Conservation (phyloP, 2,797 vertebrate species). For the Sebastes paucispinis region DNA sequence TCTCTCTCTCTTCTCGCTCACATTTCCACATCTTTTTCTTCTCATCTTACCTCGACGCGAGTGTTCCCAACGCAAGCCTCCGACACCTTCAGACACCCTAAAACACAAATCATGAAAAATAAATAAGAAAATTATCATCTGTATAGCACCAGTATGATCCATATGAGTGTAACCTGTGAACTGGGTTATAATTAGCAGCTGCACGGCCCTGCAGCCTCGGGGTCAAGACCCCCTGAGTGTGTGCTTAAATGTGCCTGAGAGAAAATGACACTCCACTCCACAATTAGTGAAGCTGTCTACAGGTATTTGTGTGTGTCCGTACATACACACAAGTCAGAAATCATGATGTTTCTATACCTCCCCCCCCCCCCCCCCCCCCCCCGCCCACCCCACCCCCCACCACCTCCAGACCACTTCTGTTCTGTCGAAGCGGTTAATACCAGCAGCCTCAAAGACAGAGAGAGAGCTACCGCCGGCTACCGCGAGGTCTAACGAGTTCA, state of each 20-base stretch:
- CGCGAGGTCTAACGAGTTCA: no score
- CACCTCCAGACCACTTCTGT: no score
- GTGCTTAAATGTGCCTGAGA: constrained; percentile 1
- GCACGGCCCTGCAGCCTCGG: constrained; percentile 15
- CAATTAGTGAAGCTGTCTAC: constrained; percentile 1
- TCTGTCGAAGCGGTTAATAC: no score
- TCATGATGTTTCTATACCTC: constrained; percentile 24
- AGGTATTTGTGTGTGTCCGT: not conserved
- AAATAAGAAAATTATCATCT: constrained; percentile 20
- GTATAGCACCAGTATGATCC: constrained; percentile 4
- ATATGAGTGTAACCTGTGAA: constrained; percentile 30
- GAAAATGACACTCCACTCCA: constrained; percentile 5
- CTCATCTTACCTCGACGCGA: constrained; percentile 54
- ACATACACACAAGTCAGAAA: constrained; percentile 2
- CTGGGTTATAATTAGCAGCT: constrained; percentile 47
- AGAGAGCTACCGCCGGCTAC: no score
- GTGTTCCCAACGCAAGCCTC: not conserved
- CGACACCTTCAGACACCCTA: constrained; percentile 29
- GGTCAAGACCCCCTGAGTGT: constrained; percentile 42
- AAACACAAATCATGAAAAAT: constrained; percentile 19
- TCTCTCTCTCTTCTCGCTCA: not conserved
- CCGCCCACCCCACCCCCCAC: no score
- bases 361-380: no score
- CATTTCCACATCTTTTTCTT: constrained; percentile 51
- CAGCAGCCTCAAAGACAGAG: no score